These are phyloP conservation scores for Gambusia affinis DNA, from an alignment of 2,113 vertebrate genomes.

Conservation along the genomic window DNA sequence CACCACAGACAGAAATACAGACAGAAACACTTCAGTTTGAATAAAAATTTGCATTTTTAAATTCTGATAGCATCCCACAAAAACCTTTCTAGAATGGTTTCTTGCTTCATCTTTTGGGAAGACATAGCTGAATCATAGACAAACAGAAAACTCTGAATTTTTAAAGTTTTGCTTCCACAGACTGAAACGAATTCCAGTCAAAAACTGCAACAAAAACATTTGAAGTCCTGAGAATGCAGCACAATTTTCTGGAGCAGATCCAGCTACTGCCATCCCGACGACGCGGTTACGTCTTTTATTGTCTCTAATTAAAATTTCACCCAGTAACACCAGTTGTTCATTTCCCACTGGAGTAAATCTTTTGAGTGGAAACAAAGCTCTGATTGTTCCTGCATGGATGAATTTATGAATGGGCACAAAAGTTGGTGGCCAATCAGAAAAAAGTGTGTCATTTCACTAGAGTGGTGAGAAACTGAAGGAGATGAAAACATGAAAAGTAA, in stretches of 20 bases:
- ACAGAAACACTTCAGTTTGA: too few species aligned
- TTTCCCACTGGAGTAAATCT: slow-evolving; percentile 59
- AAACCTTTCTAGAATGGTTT: not conserved
- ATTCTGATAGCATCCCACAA: not conserved
- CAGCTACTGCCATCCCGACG: slow-evolving; percentile 27
- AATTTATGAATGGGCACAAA: slow-evolving; percentile 57
- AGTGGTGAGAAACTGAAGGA: slow-evolving; percentile 14
- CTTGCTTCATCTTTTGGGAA: not conserved
- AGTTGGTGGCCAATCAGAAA: not conserved
- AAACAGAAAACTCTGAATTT: too few species aligned
- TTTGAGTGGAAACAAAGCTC: slow-evolving; percentile 55
- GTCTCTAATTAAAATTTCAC: slow-evolving; percentile 64
- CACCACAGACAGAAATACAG: not conserved
- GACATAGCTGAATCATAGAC: too few species aligned
- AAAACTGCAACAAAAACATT: not conserved
- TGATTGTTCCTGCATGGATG: slow-evolving; percentile 33
- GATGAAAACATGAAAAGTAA: not conserved
- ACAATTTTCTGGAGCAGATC: slow-evolving; percentile 4
- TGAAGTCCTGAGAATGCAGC: too few species aligned
- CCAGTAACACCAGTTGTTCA: slow-evolving; percentile 26
- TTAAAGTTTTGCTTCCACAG: not conserved
- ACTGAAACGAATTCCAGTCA: not conserved
- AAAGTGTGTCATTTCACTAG: slow-evolving; percentile 15
- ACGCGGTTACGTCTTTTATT: slow-evolving; percentile 26
- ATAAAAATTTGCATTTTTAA: not conserved